Base-by-base conservation (phyloP, 2,797 vertebrate species). In the Poecilia wingei region DNA sequence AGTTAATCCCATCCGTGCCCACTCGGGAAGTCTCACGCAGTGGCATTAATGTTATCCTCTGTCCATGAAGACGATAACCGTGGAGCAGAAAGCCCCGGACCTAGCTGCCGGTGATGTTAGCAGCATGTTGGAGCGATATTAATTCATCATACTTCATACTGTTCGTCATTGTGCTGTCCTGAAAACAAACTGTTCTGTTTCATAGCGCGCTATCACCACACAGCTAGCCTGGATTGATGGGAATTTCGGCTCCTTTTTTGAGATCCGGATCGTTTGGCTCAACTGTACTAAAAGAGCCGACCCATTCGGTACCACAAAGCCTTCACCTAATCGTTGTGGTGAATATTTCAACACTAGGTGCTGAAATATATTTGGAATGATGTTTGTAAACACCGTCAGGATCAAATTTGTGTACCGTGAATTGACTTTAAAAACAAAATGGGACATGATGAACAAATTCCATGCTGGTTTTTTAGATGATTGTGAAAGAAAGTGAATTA, bases 1-100 rank as follows among this genome's bases (percentile, higher is more conserved):
- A 72, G 82, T 31, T 74, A 89, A 82, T 91, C 91, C 92, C 92
- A 89, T 91, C 59, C 87, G 89, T 72, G 80, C 82, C 82, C 78
- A 82, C 85, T 82, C 77, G 79, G 78, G 76, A 84, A 82, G 87
- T 82, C 90, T 84, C 86, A 57, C 46, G 80, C 89, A 77, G 87
- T 82, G 80, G 86, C 33, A 85, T 79, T 84, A 89, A 84, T 86
- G 79, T 79, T 76, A 73, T 33, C 75, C 79, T 87, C 80, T 82
- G 78, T 94, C 91, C 94, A 93, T 94, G 88, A 83, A 77, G 82
- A 86, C 79, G 74, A 28, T 18, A 77, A 68, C 25, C 55, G 46
- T 6, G 41, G 70, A 46, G 75, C 57, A 41, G 57, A 13, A 78
- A 72, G 79, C 28, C 41, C 79, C 68, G 64, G 55, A 81, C 64